Base-by-base conservation (phyloP, 2,113 vertebrate species). In the Sigmodon hispidus region DNA sequence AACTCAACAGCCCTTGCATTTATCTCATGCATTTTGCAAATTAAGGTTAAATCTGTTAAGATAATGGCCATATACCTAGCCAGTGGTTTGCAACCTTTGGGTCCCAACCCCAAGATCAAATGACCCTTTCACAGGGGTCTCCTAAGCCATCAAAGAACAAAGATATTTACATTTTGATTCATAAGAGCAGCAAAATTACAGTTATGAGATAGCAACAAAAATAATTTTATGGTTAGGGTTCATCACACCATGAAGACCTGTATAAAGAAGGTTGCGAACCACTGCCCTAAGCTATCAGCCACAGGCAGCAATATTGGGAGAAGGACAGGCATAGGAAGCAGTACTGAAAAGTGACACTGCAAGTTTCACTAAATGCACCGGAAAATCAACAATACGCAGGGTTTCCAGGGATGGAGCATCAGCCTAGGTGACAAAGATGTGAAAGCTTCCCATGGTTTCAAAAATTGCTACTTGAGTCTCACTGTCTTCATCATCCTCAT, bases 11-110 rank as follows among this genome's bases (percentile, higher is more conserved):
- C 4, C 61, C 50, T 86, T 94, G 26, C 55, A 59, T 80, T 75
- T 87, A 83, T 72, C 91, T 2, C 31, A 63, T 95, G 7, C 24
- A 69, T 70, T 88, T 94, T 95, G 22, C 40, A 94, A 50, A 50
- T 57, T 86, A 65, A 43, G 59, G 29, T 36, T 79, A 65, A 67
- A 29, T 86, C 34, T 81, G 0, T 80, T 48, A 50, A 63, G 86
- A 13, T 73, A 83, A 13, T 83, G 63, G 31, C 24, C 48, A 43
- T 73, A n/a, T 10, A 36, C 2, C 9, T 57, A 55, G 50, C 31
- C 50, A 79, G 48, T 0, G 17, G 50, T 55, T 79, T 31, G 52
- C 31, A 79, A 36, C 31, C 31, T 79, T 31, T 55, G 76, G 31
- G 48, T 36, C 24, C 2, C 1, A 8, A 63, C 61, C 61, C 24